These are phyloP conservation scores for Etheostoma cragini DNA, from an alignment of 2,113 vertebrate species.

Conservation along the genomic window DNA sequence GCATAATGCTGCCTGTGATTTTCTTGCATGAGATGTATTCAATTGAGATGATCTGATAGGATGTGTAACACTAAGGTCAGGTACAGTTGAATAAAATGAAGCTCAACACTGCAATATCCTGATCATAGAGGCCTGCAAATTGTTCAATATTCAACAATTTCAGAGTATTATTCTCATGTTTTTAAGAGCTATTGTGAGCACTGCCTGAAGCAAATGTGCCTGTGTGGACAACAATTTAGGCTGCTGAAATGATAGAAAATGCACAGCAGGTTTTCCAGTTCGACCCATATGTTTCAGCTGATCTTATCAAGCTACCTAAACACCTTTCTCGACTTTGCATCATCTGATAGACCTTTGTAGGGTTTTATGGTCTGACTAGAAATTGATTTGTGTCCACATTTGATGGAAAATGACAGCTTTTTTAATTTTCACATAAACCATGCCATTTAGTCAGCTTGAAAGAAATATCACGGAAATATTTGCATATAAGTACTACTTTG, in stretches of 20 bases:
- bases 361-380: conserved; percentile 6
- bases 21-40: conserved; percentile 30
- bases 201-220: background rate
- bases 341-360: background rate
- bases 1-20: conserved; percentile 40
- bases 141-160: background rate
- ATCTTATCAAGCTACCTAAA: background rate
- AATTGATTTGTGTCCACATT: background rate
- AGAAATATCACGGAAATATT: conserved; percentile 43
- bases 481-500: conserved; percentile 22
- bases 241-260: background rate
- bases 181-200: background rate
- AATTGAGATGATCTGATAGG: conserved; percentile 22
- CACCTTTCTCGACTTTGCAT: background rate
- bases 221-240: background rate
- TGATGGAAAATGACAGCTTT: background rate
- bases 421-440: conserved; percentile 6
- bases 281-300: background rate
- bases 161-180: background rate
- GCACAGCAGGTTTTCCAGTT: background rate
- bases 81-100: conserved; percentile 4
- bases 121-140: background rate
- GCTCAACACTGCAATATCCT: background rate
- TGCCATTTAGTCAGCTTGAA: conserved; percentile 22
- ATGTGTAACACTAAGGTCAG: conserved; percentile 6